These are phyloP conservation scores for Denticeps clupeoides DNA, from an alignment of 2,797 vertebrate species.

Conservation along the genomic window DNA sequence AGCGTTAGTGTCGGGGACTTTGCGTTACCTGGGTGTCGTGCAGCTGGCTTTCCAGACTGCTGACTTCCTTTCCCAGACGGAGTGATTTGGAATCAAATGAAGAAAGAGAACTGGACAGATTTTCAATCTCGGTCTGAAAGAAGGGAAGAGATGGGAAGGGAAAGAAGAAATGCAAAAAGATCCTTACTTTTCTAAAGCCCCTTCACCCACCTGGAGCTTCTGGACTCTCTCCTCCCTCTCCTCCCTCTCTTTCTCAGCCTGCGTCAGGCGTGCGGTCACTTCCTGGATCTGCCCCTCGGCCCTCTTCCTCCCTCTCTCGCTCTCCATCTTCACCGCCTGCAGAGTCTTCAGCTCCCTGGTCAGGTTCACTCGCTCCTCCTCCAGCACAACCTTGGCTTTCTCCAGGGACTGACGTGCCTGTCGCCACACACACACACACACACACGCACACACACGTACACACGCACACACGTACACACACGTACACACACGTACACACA, in stretches of 20 bases:
- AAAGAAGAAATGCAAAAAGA: no score
- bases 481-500: neutral
- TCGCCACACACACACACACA: slow-evolving; percentile 15
- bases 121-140: slow-evolving; percentile 70
- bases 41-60: slow-evolving; percentile 71
- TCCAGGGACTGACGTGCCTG: slow-evolving; percentile 71
- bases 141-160: slow-evolving; percentile 10
- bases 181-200: no score
- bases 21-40: slow-evolving; percentile 71
- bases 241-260: slow-evolving; percentile 64
- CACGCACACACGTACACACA: neutral
- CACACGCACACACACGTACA: neutral
- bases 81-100: slow-evolving; percentile 70
- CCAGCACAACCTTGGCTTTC: slow-evolving; percentile 66
- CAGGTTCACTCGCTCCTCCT: slow-evolving; percentile 70
- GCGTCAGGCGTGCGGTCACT: slow-evolving; percentile 55
- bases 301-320: slow-evolving; percentile 71
- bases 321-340: slow-evolving; percentile 65
- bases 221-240: slow-evolving; percentile 67
- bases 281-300: slow-evolving; percentile 76
- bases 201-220: slow-evolving; percentile 71
- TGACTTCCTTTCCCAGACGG: slow-evolving; percentile 72
- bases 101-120: slow-evolving; percentile 55
- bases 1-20: no score
- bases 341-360: slow-evolving; percentile 63